Percentiles rank a stretch among this genome's conserved stretches.
These are phyloP conservation scores for Ascaphus truei DNA, from an alignment of 2,113 vertebrate genomes.

Conservation along the genomic window DNA sequence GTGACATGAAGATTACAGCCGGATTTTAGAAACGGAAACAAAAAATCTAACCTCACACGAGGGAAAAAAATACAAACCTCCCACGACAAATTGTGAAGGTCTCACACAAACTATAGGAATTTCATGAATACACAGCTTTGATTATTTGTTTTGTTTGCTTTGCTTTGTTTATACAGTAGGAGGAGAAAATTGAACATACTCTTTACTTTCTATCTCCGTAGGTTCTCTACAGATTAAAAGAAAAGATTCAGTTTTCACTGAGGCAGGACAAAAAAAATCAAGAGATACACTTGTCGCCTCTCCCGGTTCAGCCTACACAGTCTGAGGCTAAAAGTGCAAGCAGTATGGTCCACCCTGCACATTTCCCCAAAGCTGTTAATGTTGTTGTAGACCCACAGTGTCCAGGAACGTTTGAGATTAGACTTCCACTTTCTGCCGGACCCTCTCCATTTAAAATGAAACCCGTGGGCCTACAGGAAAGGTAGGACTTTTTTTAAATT, in stretches of 20 bases:
- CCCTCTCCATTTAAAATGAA: constrained; percentile 97
- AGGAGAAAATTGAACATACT: constrained; percentile 27
- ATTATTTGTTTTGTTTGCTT: constrained; percentile 29
- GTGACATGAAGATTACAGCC: too few relatives aligned
- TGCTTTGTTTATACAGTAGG: constrained; percentile 25
- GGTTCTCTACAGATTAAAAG: constrained; percentile 89
- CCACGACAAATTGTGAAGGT: constrained; percentile 30
- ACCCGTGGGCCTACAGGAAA: constrained; percentile 86
- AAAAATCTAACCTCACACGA: constrained; percentile 33
- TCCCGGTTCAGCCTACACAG: constrained; percentile 57
- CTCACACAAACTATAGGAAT: constrained; percentile 17
- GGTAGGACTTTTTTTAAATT: constrained; percentile 65
- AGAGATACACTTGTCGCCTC: constrained; percentile 70
- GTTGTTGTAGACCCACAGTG: constrained; percentile 65
- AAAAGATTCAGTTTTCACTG: constrained; percentile 80
- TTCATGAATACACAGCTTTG: not conserved
- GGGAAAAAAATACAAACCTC: constrained; percentile 14
- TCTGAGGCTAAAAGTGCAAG: constrained; percentile 62
- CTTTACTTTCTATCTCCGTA: constrained; percentile 52
- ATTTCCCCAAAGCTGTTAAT: constrained; percentile 61
- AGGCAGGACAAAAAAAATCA: constrained; percentile 80
- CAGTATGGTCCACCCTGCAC: constrained; percentile 86
- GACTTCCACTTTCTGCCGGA: constrained; percentile 61
- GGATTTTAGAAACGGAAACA: not conserved
- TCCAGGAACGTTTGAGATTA: constrained; percentile 68